Conservation (phyloP, 1,140 invertebrate genomes). For the Tribolium madens region DNA sequence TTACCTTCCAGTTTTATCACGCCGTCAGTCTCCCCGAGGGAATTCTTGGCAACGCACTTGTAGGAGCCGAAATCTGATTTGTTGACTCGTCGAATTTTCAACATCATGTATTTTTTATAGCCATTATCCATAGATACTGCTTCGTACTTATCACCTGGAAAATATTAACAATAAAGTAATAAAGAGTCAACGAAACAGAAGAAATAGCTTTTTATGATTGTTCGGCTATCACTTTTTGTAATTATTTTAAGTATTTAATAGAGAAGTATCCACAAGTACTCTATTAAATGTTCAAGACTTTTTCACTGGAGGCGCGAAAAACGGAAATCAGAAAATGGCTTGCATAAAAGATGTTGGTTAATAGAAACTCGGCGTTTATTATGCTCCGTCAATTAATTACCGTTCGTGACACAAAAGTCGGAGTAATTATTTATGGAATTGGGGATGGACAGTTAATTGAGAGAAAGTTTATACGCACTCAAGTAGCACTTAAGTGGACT, state of each 20-base stretch:
- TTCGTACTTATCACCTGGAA: constrained; percentile 88
- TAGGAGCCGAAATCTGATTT: constrained; percentile 87
- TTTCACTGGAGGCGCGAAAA: too few species aligned
- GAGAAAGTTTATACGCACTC: constrained; percentile 43
- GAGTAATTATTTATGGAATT: constrained; percentile 37
- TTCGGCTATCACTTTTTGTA: too few species aligned
- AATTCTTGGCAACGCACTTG: constrained; percentile 94
- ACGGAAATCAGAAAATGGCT: not conserved
- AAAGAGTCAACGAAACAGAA: not conserved
- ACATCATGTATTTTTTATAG: constrained; percentile 90
- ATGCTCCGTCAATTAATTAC: constrained; percentile 26
- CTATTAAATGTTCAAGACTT: too few species aligned
- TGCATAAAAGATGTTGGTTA: constrained; percentile 27
- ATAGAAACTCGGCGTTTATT: constrained; percentile 14
- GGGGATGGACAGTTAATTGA: constrained; percentile 39
- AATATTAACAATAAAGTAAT: constrained; percentile 30
- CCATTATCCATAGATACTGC: constrained; percentile 81
- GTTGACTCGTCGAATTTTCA: constrained; percentile 85
- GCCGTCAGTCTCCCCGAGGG: constrained; percentile 85
- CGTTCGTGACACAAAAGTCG: constrained; percentile 31
- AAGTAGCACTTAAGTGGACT: constrained; percentile 43
- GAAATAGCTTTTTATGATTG: too few species aligned
- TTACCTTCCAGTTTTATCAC: constrained; percentile 93
- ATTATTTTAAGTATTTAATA: too few species aligned
- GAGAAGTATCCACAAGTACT: too few species aligned